Evolutionary conservation across 1,140 invertebrate species (phyloP).

Genomic region (Sinella curviseta): DNA sequence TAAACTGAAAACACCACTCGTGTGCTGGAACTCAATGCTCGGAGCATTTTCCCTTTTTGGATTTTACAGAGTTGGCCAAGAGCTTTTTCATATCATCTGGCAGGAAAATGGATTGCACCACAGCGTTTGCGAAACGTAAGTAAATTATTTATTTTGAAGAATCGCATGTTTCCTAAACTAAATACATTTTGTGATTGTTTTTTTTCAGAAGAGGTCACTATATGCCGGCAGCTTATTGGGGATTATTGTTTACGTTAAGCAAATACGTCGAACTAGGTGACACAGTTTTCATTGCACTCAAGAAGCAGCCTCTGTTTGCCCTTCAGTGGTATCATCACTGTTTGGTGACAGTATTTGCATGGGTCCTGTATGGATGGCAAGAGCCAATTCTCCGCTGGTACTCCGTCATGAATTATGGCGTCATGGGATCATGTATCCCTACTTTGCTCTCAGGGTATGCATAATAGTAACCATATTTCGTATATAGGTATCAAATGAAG

Average conservation of each 20-base stretch:
- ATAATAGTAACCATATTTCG: no score
- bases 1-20: constrained; percentile 17
- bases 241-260: constrained; percentile 25
- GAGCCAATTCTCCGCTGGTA: constrained; percentile 37
- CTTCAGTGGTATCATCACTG: constrained; percentile 39
- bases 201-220: constrained; percentile 24
- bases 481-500: no score
- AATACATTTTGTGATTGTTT: no score
- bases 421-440: constrained; percentile 37
- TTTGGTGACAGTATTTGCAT: constrained; percentile 29
- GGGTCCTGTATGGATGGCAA: constrained; percentile 30
- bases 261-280: constrained; percentile 32
- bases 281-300: constrained; percentile 31
- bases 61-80: constrained; percentile 13
- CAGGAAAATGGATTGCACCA: constrained; percentile 26
- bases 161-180: not conserved
- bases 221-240: constrained; percentile 34
- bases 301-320: constrained; percentile 29
- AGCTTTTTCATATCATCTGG: constrained; percentile 6
- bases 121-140: constrained; percentile 30
- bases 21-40: constrained; percentile 26
- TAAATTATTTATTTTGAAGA: no score
- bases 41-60: constrained; percentile 31
- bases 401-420: constrained; percentile 33
- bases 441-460: constrained; percentile 34